Percentiles rank a stretch among this genome's conserved stretches.
Conservation (phyloP, 2,888 invertebrate species). For the Eilema sororculum region DNA sequence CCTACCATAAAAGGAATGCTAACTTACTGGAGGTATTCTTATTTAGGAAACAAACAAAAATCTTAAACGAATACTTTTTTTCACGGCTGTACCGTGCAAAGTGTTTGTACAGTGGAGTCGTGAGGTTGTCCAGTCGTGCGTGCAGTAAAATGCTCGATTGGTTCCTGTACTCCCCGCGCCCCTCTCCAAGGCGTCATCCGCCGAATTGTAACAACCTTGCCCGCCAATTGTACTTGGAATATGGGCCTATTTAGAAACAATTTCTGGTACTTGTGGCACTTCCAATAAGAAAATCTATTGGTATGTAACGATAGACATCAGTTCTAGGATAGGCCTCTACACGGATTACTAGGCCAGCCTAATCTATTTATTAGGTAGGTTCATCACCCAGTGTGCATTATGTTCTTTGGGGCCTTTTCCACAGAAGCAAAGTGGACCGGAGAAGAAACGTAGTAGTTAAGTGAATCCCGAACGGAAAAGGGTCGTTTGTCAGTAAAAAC, state of each 20-base stretch:
- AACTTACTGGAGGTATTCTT: conserved; percentile 24
- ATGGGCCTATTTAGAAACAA: conserved; percentile 40
- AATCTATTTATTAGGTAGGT: neutral
- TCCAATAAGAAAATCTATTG: neutral
- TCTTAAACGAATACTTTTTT: conserved; percentile 54
- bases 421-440: neutral
- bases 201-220: conserved; percentile 58
- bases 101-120: conserved; percentile 71
- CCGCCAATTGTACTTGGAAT: conserved; percentile 42
- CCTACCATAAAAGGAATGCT: conserved; percentile 11
- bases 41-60: conserved; percentile 53
- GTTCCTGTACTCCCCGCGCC: conserved; percentile 59
- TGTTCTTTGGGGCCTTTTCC: neutral
- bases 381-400: neutral
- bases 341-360: neutral
- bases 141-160: conserved; percentile 76
- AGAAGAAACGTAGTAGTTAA: neutral
- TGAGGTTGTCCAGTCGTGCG: conserved; percentile 78
- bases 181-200: conserved; percentile 53
- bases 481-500: neutral
- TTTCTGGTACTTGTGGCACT: conserved; percentile 19
- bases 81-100: conserved; percentile 56
- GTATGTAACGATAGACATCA: neutral
- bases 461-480: neutral
- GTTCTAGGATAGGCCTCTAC: neutral